A percentile compares a stretch with the other conserved stretches of the same genome.
These are phyloP conservation scores for Montipora efflorescens DNA, from an alignment of 64 coral and sea anemone genomes.

Conservation along the genomic window DNA sequence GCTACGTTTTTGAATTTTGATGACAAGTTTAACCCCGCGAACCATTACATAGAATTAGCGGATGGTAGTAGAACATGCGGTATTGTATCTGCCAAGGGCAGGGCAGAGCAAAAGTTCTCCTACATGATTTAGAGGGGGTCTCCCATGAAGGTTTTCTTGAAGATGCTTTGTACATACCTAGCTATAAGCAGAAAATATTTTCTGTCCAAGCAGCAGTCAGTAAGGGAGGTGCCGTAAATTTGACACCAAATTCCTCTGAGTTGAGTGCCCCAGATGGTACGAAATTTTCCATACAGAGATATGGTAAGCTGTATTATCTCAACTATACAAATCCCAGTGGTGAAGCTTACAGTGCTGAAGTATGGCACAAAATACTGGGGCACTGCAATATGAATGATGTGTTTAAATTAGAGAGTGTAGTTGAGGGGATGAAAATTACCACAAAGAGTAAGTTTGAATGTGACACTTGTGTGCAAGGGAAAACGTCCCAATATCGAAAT, in stretches of 20 bases:
- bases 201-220: too few relatives aligned
- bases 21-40: conserved; percentile 49
- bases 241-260: too few relatives aligned
- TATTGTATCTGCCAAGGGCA: conserved; percentile 36
- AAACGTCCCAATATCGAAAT: conserved; percentile 29
- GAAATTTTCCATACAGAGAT: not conserved
- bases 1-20: not conserved
- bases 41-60: conserved; percentile 66
- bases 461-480: conserved; percentile 44
- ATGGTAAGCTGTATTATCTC: conserved; percentile 25
- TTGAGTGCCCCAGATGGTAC: too few relatives aligned
- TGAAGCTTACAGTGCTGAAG: too few relatives aligned
- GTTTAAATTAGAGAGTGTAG: conserved; percentile 14
- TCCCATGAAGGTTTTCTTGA: conserved; percentile 61
- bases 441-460: conserved; percentile 37
- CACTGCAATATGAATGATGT: conserved; percentile 57
- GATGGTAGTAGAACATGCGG: conserved; percentile 49
- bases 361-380: conserved; percentile 41
- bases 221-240: too few relatives aligned
- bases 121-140: conserved; percentile 37
- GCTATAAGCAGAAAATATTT: too few relatives aligned
- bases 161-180: not conserved
- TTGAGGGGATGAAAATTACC: conserved; percentile 63
- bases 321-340: not conserved
- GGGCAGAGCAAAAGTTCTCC: conserved; percentile 21